Evolutionary conservation across 2,888 invertebrate species (phyloP).

Genomic region (Gymnoscelis rufifasciata): DNA sequence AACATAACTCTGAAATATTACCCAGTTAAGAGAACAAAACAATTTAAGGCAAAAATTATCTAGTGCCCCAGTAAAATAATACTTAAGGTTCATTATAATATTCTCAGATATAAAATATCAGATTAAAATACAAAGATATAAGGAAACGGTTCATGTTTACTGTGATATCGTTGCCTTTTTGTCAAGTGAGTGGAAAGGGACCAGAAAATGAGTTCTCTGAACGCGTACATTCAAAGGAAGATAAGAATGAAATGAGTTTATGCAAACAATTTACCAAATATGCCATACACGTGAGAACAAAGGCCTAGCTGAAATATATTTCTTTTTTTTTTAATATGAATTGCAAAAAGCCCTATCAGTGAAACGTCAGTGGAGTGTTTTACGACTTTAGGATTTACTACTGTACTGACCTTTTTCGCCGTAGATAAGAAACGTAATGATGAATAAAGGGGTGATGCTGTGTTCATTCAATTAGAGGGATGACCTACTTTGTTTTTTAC

Average conservation of each 20-base stretch:
- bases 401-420: slow-evolving; percentile 19
- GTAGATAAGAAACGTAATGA: slow-evolving; percentile 10
- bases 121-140: slow-evolving; percentile 37
- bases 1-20: slow-evolving; percentile 60
- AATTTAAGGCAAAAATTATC: too few species aligned
- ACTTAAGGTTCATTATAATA: too few species aligned
- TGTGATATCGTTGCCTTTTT: slow-evolving; percentile 32
- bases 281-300: slow-evolving; percentile 32
- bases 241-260: slow-evolving; percentile 45
- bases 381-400: slow-evolving; percentile 19
- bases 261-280: slow-evolving; percentile 39
- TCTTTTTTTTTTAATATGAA: slow-evolving; percentile 9
- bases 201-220: slow-evolving; percentile 40
- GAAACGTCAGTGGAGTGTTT: slow-evolving; percentile 15
- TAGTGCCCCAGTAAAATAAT: too few species aligned
- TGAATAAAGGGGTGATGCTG: slow-evolving; percentile 13
- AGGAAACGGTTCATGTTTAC: slow-evolving; percentile 28
- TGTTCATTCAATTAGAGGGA: slow-evolving; percentile 4
- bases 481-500: slow-evolving; percentile 2
- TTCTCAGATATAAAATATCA: too few species aligned
- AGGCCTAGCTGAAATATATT: slow-evolving; percentile 16
- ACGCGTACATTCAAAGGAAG: slow-evolving; percentile 39
- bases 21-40: too few species aligned
- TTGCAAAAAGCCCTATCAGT: slow-evolving; percentile 13
- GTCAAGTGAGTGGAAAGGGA: slow-evolving; percentile 37